Evolutionary conservation across 92 coral and sea anemone genomes (phyloP).

Genomic region (Pocillopora grandis): DNA sequence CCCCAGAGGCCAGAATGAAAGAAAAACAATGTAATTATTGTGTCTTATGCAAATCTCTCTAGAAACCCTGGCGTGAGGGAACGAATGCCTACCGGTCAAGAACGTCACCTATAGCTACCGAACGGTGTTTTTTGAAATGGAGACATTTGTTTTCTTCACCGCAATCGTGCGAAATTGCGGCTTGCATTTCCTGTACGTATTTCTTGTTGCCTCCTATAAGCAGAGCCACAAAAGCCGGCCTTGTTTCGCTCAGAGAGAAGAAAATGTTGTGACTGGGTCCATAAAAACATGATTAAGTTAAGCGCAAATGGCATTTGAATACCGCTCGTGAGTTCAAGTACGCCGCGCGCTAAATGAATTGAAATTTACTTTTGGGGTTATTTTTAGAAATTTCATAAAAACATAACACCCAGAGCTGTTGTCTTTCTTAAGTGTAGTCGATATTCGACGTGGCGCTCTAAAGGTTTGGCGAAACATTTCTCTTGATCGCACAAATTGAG

Average conservation of each 20-base stretch:
- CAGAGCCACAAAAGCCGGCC: conserved; percentile 1
- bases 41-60: conserved; percentile 51
- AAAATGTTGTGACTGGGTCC: conserved; percentile 16
- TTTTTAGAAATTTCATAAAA: conserved; percentile 4
- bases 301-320: conserved; percentile 32
- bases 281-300: conserved; percentile 40
- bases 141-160: conserved; percentile 18
- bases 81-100: conserved; percentile 14
- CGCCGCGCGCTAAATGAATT: conserved; percentile 11
- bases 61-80: conserved; percentile 37
- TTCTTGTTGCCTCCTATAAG: neutral
- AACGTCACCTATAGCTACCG: conserved; percentile 27
- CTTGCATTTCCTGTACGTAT: conserved; percentile 15
- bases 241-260: neutral
- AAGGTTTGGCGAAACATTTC: conserved; percentile 4
- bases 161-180: conserved; percentile 19
- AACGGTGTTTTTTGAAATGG: neutral
- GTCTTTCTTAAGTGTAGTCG: neutral
- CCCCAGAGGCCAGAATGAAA: conserved; percentile 49
- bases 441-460: conserved; percentile 32
- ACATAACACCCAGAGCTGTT: neutral
- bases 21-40: conserved; percentile 56
- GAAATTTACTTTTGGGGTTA: neutral
- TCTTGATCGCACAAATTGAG: conserved; percentile 31
- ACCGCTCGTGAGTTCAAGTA: conserved; percentile 25